Evolutionary conservation across 1,140 invertebrate species (phyloP).

Genomic region (Drosophila hydei): DNA sequence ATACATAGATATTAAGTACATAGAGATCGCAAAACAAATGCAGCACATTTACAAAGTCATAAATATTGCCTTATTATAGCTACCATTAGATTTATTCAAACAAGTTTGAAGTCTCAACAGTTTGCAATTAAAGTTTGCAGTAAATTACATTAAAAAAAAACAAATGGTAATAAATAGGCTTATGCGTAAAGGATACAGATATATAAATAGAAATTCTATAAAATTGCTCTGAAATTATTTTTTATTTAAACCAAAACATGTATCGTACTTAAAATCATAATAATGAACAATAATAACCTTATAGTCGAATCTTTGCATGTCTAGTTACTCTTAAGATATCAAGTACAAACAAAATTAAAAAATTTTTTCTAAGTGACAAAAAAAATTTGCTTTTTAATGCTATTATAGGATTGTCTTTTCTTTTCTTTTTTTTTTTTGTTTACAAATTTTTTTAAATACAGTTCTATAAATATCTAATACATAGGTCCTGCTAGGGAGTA

Average conservation of each 20-base stretch:
- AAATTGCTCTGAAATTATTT: slow-evolving; percentile 73
- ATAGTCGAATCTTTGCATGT: slow-evolving; percentile 23
- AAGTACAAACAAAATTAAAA: slow-evolving; percentile 28
- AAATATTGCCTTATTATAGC: slow-evolving; percentile 25
- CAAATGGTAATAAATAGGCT: slow-evolving; percentile 28
- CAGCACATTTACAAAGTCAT: slow-evolving; percentile 45
- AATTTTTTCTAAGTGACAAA: not conserved
- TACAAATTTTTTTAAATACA: not conserved
- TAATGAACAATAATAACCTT: slow-evolving; percentile 37
- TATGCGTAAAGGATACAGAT: slow-evolving; percentile 30
- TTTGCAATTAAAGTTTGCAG: slow-evolving; percentile 5
- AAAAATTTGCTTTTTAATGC: not conserved
- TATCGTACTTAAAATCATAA: slow-evolving; percentile 63
- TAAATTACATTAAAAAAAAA: slow-evolving; percentile 26
- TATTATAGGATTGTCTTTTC: not conserved
- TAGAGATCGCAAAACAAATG: slow-evolving; percentile 19
- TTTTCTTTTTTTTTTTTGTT: too few relatives aligned
- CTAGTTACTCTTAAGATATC: slow-evolving; percentile 27
- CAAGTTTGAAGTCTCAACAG: not conserved
- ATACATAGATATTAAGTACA: slow-evolving; percentile 31
- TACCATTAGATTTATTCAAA: slow-evolving; percentile 21
- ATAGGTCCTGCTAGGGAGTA: not conserved
- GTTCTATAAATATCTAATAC: slow-evolving; percentile 1
- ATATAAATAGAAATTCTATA: slow-evolving; percentile 27
- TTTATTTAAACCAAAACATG: slow-evolving; percentile 54